Percentiles rank a stretch among this genome's conserved stretches.
These are phyloP conservation scores for Gymnothorax javanicus DNA, from an alignment of 2,797 vertebrate species.

Conservation along the genomic window DNA sequence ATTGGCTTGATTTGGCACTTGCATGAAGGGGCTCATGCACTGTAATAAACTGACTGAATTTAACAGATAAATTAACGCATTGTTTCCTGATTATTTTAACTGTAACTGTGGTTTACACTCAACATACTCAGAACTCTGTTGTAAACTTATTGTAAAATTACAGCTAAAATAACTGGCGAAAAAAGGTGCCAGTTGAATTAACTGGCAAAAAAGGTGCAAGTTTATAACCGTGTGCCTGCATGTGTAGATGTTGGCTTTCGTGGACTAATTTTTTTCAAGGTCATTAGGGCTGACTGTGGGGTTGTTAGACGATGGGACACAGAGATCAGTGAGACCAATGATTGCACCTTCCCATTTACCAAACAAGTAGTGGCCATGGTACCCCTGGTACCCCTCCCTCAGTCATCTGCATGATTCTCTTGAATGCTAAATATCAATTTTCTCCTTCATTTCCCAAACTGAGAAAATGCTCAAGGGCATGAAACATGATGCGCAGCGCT, in stretches of 20 bases:
- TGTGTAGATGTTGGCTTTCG: background rate
- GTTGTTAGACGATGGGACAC: background rate
- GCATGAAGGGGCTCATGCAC: no score
- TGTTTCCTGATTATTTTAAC: no score
- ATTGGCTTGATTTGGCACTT: no score
- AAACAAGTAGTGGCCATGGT: constrained; percentile 13
- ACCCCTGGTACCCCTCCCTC: constrained; percentile 25
- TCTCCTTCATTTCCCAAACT: constrained; percentile 57
- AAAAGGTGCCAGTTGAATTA: no score
- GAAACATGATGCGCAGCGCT: background rate
- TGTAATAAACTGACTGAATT: no score
- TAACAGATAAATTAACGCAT: no score
- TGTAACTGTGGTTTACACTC: no score
- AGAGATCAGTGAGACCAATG: background rate
- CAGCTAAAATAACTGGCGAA: no score
- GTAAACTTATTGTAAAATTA: no score
- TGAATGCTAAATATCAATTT: constrained; percentile 64
- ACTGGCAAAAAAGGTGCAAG: no score
- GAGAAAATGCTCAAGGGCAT: background rate
- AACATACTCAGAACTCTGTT: no score
- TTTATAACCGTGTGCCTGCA: no score
- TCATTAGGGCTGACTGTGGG: constrained; percentile 29
- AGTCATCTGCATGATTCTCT: constrained; percentile 49
- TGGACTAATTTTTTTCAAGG: background rate
- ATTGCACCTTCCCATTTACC: background rate